These are phyloP conservation scores for Muscicapa comitata DNA, from an alignment of 2,797 vertebrate species.

Conservation along the genomic window DNA sequence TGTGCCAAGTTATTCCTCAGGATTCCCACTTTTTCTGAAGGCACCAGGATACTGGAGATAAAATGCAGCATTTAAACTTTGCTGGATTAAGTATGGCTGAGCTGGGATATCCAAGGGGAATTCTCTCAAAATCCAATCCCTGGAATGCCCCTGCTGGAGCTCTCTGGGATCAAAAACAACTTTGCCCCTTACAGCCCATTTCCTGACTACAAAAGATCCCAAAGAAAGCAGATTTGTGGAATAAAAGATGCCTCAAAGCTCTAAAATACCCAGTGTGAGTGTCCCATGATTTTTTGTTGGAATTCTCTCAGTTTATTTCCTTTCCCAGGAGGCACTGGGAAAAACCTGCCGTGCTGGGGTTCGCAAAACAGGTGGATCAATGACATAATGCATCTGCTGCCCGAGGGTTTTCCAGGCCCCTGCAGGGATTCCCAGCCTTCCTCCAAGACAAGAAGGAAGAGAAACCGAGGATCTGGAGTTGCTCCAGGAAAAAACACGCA, in stretches of 20 bases:
- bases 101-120: not conserved
- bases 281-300: not conserved
- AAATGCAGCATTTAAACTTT: not conserved
- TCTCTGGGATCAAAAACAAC: not conserved
- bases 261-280: not conserved
- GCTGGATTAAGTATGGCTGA: not conserved
- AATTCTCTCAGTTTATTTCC: fast-evolving
- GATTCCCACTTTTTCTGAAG: not conserved
- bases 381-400: not conserved
- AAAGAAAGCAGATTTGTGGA: not conserved
- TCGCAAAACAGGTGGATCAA: not conserved
- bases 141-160: fast-evolving
- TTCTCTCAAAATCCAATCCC: not conserved
- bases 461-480: fast-evolving
- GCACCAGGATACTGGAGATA: fast-evolving
- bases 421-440: not conserved
- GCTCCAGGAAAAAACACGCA: fast-evolving
- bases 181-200: not conserved
- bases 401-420: not conserved
- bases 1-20: not conserved
- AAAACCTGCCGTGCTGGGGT: fast-evolving
- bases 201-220: not conserved
- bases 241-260: not conserved
- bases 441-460: not conserved
- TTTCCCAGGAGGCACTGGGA: fast-evolving